Conservation (phyloP, 2,797 vertebrate species). For the Pangasius krempfi region DNA sequence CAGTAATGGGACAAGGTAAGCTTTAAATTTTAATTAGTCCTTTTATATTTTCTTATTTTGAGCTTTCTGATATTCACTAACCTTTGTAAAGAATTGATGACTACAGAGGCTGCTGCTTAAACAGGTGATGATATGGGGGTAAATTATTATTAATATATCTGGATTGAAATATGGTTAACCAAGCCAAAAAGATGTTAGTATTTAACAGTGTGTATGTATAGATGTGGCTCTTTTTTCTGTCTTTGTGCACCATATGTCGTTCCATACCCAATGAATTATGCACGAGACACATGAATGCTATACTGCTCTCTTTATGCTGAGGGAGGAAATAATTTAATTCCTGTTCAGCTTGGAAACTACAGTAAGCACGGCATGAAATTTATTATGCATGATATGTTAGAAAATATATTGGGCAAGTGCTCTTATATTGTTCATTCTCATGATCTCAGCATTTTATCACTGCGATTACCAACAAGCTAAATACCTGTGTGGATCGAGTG, state of each 20-base stretch:
- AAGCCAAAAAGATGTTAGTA: not conserved
- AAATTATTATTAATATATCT: not conserved
- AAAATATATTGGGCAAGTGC: not conserved
- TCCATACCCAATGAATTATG: slow-evolving; percentile 32
- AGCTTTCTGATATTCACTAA: not conserved
- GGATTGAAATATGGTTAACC: not conserved
- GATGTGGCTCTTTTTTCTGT: not conserved
- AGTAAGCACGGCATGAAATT: not conserved
- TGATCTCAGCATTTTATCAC: not conserved
- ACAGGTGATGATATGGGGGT: not conserved
- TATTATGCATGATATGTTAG: not conserved
- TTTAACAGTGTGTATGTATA: not conserved
- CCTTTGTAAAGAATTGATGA: not conserved
- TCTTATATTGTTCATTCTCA: not conserved
- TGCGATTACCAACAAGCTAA: not conserved
- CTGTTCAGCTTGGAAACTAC: not conserved
- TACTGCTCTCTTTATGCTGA: not conserved
- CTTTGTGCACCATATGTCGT: slow-evolving; percentile 6
- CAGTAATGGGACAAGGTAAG: slow-evolving; percentile 19
- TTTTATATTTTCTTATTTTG: not conserved
- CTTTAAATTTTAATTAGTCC: not conserved
- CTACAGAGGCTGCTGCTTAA: not conserved
- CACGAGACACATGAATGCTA: slow-evolving; percentile 18
- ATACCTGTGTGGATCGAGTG: not conserved
- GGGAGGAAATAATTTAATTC: not conserved